phyloP scores from a whole-genome alignment of 2,113 vertebrate species.

The Cranoglanis bouderius region DNA sequence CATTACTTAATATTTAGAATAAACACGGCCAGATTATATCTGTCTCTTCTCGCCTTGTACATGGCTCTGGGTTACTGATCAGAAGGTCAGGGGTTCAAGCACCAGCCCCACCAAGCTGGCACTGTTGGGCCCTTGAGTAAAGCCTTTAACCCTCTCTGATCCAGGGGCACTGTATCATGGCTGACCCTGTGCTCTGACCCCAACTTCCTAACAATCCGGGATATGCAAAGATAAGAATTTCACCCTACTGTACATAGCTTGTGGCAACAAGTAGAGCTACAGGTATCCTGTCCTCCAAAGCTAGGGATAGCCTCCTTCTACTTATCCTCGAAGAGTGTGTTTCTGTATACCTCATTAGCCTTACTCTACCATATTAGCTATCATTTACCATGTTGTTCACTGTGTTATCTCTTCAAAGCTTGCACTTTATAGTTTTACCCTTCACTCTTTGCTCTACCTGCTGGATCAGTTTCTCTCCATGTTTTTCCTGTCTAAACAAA shows the following conservation, averaged over 20 bases:
- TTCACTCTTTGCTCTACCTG: neutral
- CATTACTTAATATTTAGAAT: neutral
- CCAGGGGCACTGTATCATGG: neutral
- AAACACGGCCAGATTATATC: neutral
- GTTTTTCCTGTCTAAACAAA: neutral
- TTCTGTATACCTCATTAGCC: neutral
- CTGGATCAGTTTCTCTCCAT: neutral
- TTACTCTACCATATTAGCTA: neutral
- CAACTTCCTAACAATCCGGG: neutral
- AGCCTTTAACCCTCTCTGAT: neutral
- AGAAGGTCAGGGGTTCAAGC: neutral
- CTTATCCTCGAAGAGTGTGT: neutral
- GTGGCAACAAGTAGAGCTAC: no score
- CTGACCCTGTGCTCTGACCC: neutral
- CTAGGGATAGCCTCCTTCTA: neutral
- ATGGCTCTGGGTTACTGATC: neutral
- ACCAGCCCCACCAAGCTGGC: neutral
- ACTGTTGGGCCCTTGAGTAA: neutral
- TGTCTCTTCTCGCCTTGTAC: neutral
- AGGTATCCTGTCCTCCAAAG: neutral
- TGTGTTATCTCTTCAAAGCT: neutral
- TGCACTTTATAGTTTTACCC: neutral
- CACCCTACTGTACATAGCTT: neutral
- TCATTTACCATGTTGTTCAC: neutral
- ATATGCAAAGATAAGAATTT: neutral